Evolutionary conservation across 2,888 invertebrate species (phyloP).

Genomic region (Callimorpha dominula): DNA sequence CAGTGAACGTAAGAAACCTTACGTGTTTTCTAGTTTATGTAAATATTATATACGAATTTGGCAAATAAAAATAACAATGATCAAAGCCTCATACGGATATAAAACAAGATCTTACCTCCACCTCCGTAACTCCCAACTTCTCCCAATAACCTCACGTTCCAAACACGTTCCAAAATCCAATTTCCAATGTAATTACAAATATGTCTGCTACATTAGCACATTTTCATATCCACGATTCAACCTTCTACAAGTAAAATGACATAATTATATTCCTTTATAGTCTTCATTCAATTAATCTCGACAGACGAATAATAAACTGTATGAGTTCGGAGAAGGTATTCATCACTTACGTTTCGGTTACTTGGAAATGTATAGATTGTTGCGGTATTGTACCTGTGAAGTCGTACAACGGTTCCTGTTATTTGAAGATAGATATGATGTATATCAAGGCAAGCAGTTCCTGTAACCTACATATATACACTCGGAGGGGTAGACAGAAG

Average conservation of each 20-base stretch:
- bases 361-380: neutral
- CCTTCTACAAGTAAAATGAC: neutral
- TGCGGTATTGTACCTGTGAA: neutral
- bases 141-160: neutral
- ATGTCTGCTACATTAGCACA: constrained; percentile 18
- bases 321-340: neutral
- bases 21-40: neutral
- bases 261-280: neutral
- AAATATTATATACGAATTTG: neutral
- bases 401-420: no score
- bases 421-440: no score
- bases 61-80: neutral
- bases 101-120: neutral
- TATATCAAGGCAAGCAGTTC: no score
- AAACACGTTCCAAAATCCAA: constrained; percentile 13
- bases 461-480: no score
- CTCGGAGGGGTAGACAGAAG: no score
- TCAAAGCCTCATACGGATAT: neutral
- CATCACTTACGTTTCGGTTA: neutral
- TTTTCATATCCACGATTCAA: neutral
- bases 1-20: neutral
- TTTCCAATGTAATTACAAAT: constrained; percentile 15
- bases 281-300: neutral
- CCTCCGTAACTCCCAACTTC: neutral
- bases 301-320: neutral